Conservation (phyloP, 1,140 invertebrate species). For the Hycleus phaleratus region DNA sequence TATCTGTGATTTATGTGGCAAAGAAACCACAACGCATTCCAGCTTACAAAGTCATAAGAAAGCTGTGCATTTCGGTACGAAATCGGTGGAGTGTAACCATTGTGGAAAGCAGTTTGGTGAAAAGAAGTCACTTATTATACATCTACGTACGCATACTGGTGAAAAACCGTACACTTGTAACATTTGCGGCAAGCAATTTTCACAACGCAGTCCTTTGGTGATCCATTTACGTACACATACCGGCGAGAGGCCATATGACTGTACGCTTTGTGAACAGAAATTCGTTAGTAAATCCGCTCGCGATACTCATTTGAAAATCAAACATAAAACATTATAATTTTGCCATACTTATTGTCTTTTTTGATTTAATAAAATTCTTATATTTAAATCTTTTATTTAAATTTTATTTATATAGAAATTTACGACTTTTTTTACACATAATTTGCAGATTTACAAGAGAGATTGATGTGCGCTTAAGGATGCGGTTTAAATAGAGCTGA, state of each 20-base stretch:
- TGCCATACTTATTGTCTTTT: not conserved
- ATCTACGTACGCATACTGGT: slow-evolving; percentile 8
- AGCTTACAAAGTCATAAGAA: slow-evolving; percentile 56
- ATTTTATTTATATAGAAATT: too few relatives aligned
- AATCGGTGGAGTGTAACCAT: slow-evolving; percentile 60
- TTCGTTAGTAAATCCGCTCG: not conserved
- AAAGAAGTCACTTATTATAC: slow-evolving; percentile 3
- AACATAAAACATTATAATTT: not conserved
- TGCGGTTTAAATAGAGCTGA: too few relatives aligned
- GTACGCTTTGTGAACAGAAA: slow-evolving; percentile 38
- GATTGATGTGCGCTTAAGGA: too few relatives aligned
- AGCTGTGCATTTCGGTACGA: slow-evolving; percentile 60
- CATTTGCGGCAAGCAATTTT: slow-evolving; percentile 22
- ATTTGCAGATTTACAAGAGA: too few relatives aligned
- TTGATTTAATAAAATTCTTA: too few relatives aligned
- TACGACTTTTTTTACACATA: too few relatives aligned
- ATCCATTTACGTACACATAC: slow-evolving; percentile 42
- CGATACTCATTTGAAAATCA: not conserved
- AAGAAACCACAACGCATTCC: slow-evolving; percentile 60
- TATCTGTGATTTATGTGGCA: slow-evolving; percentile 62
- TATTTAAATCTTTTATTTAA: too few relatives aligned
- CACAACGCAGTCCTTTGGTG: slow-evolving; percentile 18
- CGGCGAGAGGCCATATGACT: slow-evolving; percentile 46
- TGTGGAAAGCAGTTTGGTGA: slow-evolving; percentile 53
- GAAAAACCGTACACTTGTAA: slow-evolving; percentile 15